A percentile compares a stretch with the other conserved stretches of the same genome.
These are phyloP conservation scores for Menidia menidia DNA, from an alignment of 2,797 vertebrate species.

Conservation along the genomic window DNA sequence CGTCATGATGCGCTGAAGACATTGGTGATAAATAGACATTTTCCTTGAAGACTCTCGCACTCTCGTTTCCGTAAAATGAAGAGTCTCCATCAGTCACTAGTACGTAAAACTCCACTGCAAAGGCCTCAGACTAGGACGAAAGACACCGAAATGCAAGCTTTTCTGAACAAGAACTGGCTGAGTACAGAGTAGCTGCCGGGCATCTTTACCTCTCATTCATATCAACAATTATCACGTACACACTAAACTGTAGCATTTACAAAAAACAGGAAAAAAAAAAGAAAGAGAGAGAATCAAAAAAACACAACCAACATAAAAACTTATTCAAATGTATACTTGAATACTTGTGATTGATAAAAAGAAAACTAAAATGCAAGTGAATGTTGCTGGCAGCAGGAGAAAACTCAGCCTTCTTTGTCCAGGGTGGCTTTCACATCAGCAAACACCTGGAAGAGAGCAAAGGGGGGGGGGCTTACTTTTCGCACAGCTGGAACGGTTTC, in stretches of 20 bases:
- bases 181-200: conserved; percentile 18
- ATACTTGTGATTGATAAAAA: conserved; percentile 63
- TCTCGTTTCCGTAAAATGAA: conserved; percentile 19
- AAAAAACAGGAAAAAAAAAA: conserved; percentile 38
- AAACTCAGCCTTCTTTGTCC: conserved; percentile 88
- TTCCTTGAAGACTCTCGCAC: not conserved
- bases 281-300: conserved; percentile 30
- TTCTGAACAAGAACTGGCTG: conserved; percentile 12
- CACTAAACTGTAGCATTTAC: conserved; percentile 51
- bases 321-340: conserved; percentile 52
- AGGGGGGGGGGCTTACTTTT: too few relatives aligned
- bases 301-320: conserved; percentile 68
- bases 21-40: conserved; percentile 13
- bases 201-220: conserved; percentile 39
- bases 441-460: conserved; percentile 88
- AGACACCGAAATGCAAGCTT: conserved; percentile 18
- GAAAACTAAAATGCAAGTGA: conserved; percentile 54
- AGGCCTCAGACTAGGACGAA: conserved; percentile 42
- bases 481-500: too few relatives aligned
- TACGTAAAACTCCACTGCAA: conserved; percentile 19
- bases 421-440: conserved; percentile 90
- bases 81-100: conserved; percentile 5
- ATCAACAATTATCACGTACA: conserved; percentile 31
- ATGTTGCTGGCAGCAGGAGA: conserved; percentile 45
- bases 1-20: conserved; percentile 29